Base-by-base conservation (phyloP, 2,797 vertebrate species). In the Nannoperca obscura region DNA sequence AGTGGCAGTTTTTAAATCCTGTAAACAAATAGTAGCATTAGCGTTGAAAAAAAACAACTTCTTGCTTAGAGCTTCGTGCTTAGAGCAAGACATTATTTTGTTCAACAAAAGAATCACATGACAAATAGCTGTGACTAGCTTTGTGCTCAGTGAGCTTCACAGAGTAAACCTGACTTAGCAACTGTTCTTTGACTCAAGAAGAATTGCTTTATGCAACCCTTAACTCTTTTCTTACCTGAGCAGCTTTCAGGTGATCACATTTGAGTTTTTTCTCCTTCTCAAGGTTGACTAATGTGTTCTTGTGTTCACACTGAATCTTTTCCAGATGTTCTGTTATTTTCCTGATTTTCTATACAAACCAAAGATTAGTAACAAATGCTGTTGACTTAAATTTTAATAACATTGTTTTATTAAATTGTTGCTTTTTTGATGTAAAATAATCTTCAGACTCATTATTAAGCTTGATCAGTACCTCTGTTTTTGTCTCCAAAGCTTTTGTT, bases 141-240 rank as follows among this genome's bases (percentile, higher is more conserved):
- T 52, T 57, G 55, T 52, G 59, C 50, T 80, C 71, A 74, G 4
- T 66, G 34, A 85, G 74, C 44, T 74, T 76, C 47, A 53, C 55
- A 69, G 59, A 82, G 32, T 63, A 74, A 85, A 85, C n/a, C 57
- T 70, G 57, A 85, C 63, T 65, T 70, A 32, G 63, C 50, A 76
- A 74, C 24, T 73, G 58, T 66, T 75, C 60, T 74, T 42, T 58
- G 46, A 59, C 38, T 70, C 30, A 17, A 69, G 36, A 76, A 9
- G 42, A 74, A 71, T 12, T 59, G 19, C 38, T 64, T 74, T 9
- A 55, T 36, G 59, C 10, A 24, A 70, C 19, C 44, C 8, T 34
- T 36, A 27, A 17, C 38, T 59, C 15, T 22, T 53, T 63, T 83
- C 85, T 72, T 85, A 94, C 93, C 88, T 88, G 77, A 52, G 86